Conservation (phyloP, 1,140 invertebrate genomes). For the Metaphire vulgaris region DNA sequence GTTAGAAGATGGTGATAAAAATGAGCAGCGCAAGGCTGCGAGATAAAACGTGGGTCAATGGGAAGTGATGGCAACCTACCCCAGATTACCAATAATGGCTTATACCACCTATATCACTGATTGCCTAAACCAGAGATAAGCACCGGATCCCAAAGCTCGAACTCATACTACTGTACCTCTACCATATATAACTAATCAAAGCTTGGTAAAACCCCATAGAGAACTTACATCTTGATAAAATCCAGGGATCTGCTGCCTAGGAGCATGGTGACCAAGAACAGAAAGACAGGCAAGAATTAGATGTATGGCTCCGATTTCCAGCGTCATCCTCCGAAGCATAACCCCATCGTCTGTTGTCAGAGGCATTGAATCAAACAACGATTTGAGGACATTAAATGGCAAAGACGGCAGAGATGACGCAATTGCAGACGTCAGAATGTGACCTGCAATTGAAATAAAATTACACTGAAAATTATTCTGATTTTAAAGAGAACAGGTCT, state of each 20-base stretch:
- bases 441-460: conserved; percentile 52
- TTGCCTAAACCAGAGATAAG: too few species aligned
- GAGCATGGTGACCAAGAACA: conserved; percentile 76
- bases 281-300: conserved; percentile 77
- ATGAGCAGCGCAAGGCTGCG: too few species aligned
- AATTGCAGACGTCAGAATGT: conserved; percentile 68
- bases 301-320: conserved; percentile 74
- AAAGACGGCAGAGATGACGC: conserved; percentile 72
- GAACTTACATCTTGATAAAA: conserved; percentile 53
- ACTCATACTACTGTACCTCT: too few species aligned
- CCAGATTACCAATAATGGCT: too few species aligned
- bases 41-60: too few species aligned
- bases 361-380: conserved; percentile 69
- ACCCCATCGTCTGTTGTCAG: conserved; percentile 73
- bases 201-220: too few species aligned
- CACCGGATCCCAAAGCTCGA: too few species aligned
- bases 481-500: too few species aligned
- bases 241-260: conserved; percentile 47
- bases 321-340: conserved; percentile 67
- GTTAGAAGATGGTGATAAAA: too few species aligned
- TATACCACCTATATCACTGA: too few species aligned
- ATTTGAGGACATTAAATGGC: conserved; percentile 76
- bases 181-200: too few species aligned
- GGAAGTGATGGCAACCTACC: too few species aligned
- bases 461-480: conserved; percentile 15